Evolutionary conservation across 35 echinoderm and acorn worm species (phyloP).

Genomic region (Ptychodera flava): DNA sequence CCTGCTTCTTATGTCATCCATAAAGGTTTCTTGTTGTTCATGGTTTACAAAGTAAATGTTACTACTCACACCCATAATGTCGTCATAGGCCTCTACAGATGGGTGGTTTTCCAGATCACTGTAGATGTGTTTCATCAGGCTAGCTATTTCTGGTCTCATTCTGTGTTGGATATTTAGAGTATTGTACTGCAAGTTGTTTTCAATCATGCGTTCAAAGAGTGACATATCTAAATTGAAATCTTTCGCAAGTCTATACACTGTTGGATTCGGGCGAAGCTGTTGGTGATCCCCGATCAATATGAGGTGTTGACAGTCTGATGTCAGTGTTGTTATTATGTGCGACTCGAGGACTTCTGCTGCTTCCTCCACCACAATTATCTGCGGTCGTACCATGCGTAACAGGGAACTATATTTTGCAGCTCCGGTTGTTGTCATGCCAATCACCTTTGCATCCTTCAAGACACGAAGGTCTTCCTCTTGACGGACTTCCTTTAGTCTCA

Average conservation of each 20-base stretch:
- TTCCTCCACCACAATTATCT: constrained; percentile 86
- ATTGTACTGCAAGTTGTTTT: constrained; percentile 59
- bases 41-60: constrained; percentile 87
- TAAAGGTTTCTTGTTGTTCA: constrained; percentile 27
- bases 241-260: constrained; percentile 67
- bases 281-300: constrained; percentile 93
- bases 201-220: constrained; percentile 82
- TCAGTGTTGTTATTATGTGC: constrained; percentile 60
- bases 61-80: constrained; percentile 41
- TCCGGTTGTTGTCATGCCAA: constrained; percentile 67
- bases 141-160: constrained; percentile 14
- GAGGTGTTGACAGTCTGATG: constrained; percentile 53
- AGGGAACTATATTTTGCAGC: constrained; percentile 16
- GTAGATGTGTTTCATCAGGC: constrained; percentile 65
- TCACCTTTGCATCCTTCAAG: constrained; percentile 36
- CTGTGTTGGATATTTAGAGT: constrained; percentile 30
- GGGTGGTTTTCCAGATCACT: constrained; percentile 51
- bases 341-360: constrained; percentile 88
- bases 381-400: constrained; percentile 42
- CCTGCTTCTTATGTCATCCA: constrained; percentile 46
- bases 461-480: constrained; percentile 44
- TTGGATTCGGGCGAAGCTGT: constrained; percentile 61
- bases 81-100: constrained; percentile 27
- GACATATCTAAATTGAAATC: constrained; percentile 66
- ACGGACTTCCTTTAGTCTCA: constrained; percentile 14